phyloP scores from a whole-genome alignment of 2,113 vertebrate genomes.

The Oreamnos americanus region DNA sequence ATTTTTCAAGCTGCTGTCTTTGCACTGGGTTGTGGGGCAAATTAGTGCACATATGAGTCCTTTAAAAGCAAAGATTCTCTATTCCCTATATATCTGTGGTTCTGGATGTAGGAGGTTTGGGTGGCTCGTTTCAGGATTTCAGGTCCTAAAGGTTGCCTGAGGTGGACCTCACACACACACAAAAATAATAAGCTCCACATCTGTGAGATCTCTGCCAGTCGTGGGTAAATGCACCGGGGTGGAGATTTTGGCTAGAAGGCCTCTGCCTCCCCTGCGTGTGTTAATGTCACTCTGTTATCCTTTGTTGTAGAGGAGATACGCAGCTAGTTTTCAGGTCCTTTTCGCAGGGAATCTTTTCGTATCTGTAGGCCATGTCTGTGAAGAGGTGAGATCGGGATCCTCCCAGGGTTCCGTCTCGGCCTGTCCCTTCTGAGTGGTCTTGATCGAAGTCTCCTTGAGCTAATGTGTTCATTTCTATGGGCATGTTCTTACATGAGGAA shows the following conservation, averaged over 20 bases:
- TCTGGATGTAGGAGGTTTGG: not conserved
- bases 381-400: not conserved
- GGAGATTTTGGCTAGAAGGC: not conserved
- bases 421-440: not conserved
- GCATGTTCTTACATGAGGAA: not conserved
- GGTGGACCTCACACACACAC: too few relatives aligned
- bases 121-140: not conserved
- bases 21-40: not conserved
- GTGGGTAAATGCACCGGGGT: too few relatives aligned
- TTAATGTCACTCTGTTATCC: not conserved
- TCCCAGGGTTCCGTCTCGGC: accelerated
- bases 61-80: not conserved
- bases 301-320: not conserved
- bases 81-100: not conserved
- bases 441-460: not conserved
- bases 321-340: not conserved
- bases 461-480: not conserved
- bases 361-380: not conserved
- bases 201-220: not conserved
- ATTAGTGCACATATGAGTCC: not conserved
- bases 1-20: not conserved
- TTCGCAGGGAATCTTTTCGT: not conserved
- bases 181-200: too few relatives aligned
- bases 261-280: not conserved
- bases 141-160: not conserved